Evolutionary conservation across 2,888 invertebrate species (phyloP), one percentile per base, ranked within the genome.

Genomic region (Frankliniella intonsa): DNA sequence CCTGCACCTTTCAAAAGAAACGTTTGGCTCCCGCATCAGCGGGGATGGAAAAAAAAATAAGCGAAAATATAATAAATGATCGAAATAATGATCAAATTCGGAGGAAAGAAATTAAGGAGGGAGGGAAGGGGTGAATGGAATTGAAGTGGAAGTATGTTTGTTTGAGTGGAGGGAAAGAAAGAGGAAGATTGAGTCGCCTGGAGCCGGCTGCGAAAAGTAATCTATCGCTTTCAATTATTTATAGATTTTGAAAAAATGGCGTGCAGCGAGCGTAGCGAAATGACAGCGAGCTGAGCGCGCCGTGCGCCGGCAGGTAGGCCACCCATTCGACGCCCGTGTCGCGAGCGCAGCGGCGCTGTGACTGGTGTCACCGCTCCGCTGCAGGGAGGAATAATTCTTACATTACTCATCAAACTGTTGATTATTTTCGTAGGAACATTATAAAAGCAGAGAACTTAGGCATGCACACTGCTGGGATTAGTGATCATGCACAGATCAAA

Each of bases 301-400:
- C 69, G 69, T 69, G 69, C 69, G 69, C 69, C 69, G 69, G 69
- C 22, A 22, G 69, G 69, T 69, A 69, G 69, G 69, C 69, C n/a
- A 22, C 69, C 22, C 22, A 69, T 69, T 22, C n/a, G 69, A 22
- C 69, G 55, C 7, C 55, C 17, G 55, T 17, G 55, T 55, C 55
- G 55, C 55, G 5, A 17, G 14, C 14, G 55, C 55, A 8, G 55
- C 55, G 5, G 55, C 55, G 55, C 55, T 8, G 55, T 55, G 55
- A 55, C 55, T 55, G 55, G 5, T 12, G 17, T 55, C 55, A 17
- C 55, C 12, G 55, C 55, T 8, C 1, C 17, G 55, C 55, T 2
- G 55, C 55, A 17, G 55, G 38, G 2, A 38, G 38, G 5, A 38
- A 38, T 38, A n/a, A n/a, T n/a, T n/a, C n/a, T n/a, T n/a, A 3